These are phyloP conservation scores for Rhopalosiphum nymphaeae DNA, from an alignment of 2,888 invertebrate species.

Conservation along the genomic window DNA sequence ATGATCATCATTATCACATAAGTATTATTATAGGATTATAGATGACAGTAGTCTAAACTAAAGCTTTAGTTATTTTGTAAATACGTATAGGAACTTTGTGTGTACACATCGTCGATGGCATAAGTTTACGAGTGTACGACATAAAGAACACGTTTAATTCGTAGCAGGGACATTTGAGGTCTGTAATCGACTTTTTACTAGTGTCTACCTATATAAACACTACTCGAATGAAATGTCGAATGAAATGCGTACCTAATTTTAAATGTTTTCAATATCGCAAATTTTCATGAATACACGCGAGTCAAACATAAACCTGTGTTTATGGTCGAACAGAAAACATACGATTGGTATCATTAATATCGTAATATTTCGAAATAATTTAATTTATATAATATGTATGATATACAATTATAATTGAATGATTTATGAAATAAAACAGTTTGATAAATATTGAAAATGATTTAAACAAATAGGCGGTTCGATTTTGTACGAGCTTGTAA, in stretches of 20 bases:
- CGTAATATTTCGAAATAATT: not conserved
- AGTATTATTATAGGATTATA: constrained; percentile 26
- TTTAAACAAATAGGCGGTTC: not conserved
- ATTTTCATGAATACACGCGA: not conserved
- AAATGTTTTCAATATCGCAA: not conserved
- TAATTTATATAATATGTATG: not conserved
- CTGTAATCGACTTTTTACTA: not conserved
- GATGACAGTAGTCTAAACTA: constrained; percentile 5
- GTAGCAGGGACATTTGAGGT: not conserved
- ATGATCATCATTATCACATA: constrained; percentile 61
- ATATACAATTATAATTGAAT: not conserved
- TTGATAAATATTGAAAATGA: not conserved
- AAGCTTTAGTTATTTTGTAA: constrained; percentile 6
- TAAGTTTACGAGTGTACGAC: not conserved
- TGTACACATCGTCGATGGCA: not conserved
- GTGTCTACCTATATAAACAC: not conserved
- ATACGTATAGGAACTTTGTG: not conserved
- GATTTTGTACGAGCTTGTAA: not conserved
- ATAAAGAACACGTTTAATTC: not conserved
- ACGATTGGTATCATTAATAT: not conserved
- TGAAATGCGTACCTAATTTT: not conserved
- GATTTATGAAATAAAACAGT: not conserved
- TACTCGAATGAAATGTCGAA: not conserved
- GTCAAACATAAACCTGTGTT: not conserved
- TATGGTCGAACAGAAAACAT: not conserved